Percentiles rank a stretch among this genome's conserved stretches.
These are phyloP conservation scores for Labia minor DNA, from an alignment of 2,888 invertebrate genomes.

Conservation along the genomic window DNA sequence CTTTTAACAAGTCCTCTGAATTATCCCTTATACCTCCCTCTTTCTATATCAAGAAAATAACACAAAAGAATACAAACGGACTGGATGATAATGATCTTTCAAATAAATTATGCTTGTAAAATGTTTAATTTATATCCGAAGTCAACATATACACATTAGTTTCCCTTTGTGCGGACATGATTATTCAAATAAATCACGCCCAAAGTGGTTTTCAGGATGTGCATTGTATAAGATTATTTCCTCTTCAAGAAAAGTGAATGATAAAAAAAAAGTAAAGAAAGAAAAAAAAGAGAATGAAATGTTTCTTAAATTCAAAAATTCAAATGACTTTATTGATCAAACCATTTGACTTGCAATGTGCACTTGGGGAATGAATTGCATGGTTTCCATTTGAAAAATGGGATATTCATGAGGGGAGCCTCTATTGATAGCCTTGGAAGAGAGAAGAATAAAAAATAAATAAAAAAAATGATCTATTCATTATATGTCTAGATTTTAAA, in stretches of 20 bases:
- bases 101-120: neutral
- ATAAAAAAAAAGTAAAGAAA: too few relatives aligned
- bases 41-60: neutral
- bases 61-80: neutral
- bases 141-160: neutral
- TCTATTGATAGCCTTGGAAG: neutral
- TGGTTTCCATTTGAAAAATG: neutral
- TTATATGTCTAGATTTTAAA: neutral
- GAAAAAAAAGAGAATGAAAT: too few relatives aligned
- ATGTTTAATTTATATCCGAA: neutral
- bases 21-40: neutral
- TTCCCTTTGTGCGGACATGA: neutral
- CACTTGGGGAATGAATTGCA: neutral
- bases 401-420: neutral
- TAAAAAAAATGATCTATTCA: neutral
- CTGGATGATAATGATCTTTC: neutral
- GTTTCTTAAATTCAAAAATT: neutral
- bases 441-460: neutral
- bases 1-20: neutral
- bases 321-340: neutral
- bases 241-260: neutral
- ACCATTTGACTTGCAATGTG: neutral
- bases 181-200: neutral
- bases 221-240: neutral
- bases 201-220: neutral